Conservation (phyloP, 2,797 vertebrate genomes). For the Sebastes diaconus region DNA sequence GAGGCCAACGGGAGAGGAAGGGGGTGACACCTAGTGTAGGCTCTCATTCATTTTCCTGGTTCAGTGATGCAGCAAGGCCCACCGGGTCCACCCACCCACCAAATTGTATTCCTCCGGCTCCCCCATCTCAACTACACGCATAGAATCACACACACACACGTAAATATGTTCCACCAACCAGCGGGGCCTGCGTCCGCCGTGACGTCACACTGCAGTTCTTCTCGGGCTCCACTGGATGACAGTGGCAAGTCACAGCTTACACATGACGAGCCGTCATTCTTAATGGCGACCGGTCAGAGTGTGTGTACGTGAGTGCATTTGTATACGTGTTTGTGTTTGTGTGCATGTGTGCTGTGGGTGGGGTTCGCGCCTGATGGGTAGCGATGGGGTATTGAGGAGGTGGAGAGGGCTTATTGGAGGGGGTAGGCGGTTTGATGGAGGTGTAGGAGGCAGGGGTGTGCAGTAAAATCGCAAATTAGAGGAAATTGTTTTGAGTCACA, state of each 20-base stretch:
- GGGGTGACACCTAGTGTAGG: conserved; percentile 62
- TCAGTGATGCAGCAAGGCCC: conserved; percentile 78
- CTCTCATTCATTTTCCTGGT: conserved; percentile 72
- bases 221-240: conserved; percentile 76
- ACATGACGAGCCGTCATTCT: conserved; percentile 68
- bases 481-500: conserved; percentile 84
- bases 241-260: conserved; percentile 70
- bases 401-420: conserved; percentile 64
- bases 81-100: conserved; percentile 69
- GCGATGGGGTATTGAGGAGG: conserved; percentile 60
- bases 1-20: conserved; percentile 34
- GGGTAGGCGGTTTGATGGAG: conserved; percentile 63
- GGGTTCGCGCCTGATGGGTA: conserved; percentile 57
- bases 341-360: conserved; percentile 59
- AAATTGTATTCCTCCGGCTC: conserved; percentile 68
- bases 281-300: conserved; percentile 64
- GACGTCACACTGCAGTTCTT: conserved; percentile 81
- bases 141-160: conserved; percentile 59
- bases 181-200: conserved; percentile 53
- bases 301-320: conserved; percentile 67
- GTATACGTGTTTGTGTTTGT: conserved; percentile 51
- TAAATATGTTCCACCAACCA: conserved; percentile 76
- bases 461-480: conserved; percentile 81
- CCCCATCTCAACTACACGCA: conserved; percentile 61
- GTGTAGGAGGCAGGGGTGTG: conserved; percentile 58